These are phyloP conservation scores for Oryzias sinensis DNA, from an alignment of 2,797 vertebrate species.

Conservation along the genomic window DNA sequence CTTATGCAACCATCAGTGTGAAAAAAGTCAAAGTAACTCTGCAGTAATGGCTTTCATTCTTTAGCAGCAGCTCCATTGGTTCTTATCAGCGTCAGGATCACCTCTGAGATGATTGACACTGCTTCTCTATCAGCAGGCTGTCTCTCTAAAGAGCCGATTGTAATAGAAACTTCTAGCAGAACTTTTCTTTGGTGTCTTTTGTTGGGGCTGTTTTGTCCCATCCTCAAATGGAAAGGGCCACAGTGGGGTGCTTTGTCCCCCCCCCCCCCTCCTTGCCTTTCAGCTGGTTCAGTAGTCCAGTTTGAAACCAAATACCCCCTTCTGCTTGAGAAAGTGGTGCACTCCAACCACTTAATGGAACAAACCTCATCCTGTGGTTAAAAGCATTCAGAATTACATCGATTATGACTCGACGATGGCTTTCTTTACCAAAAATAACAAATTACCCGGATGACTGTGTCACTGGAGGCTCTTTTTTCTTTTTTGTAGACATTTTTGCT, in stretches of 20 bases:
- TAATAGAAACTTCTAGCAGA: constrained; percentile 46
- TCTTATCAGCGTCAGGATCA: constrained; percentile 42
- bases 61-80: constrained; percentile 22
- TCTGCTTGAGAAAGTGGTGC: constrained; percentile 43
- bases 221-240: constrained; percentile 48
- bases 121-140: constrained; percentile 38
- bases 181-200: constrained; percentile 57
- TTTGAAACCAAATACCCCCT: constrained; percentile 66
- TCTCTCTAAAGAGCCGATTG: constrained; percentile 40
- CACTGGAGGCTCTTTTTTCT: constrained; percentile 29
- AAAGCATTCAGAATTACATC: constrained; percentile 37
- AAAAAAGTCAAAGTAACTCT: constrained; percentile 15
- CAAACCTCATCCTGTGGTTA: constrained; percentile 30
- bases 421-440: constrained; percentile 30
- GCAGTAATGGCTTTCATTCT: background rate
- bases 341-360: constrained; percentile 26
- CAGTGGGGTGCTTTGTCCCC: constrained; percentile 61
- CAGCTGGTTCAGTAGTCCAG: constrained; percentile 58
- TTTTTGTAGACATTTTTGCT: constrained; percentile 55
- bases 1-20: background rate
- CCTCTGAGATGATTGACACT: constrained; percentile 52
- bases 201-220: constrained; percentile 53
- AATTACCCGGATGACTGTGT: constrained; percentile 46
- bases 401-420: constrained; percentile 44
- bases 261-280: constrained; percentile 42